A percentile compares a stretch with the other conserved stretches of the same genome.
phyloP scores from a whole-genome alignment of 2,113 vertebrate genomes.

The Poeciliopsis turrubarensis region DNA sequence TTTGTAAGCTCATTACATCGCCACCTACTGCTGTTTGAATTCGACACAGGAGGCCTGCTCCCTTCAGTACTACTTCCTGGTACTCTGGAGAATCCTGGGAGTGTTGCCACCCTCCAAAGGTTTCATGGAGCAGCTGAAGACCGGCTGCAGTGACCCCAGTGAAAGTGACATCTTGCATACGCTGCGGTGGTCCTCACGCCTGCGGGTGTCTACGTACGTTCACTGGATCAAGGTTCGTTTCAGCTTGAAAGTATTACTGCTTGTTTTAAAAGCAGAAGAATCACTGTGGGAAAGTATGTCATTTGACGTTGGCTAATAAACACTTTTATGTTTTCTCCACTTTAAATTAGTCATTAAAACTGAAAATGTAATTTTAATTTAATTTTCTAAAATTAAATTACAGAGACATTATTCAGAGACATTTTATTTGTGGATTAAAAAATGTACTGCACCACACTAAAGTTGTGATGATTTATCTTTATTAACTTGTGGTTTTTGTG shows the following conservation, averaged over 20 bases:
- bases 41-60: slow-evolving; percentile 92
- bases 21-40: background rate
- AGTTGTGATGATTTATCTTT: background rate
- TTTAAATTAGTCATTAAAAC: background rate
- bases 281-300: background rate
- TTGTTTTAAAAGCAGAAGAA: background rate
- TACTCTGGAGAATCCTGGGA: slow-evolving; percentile 94
- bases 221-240: slow-evolving; percentile 92
- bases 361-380: background rate
- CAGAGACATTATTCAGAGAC: too few species aligned
- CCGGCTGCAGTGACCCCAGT: slow-evolving; percentile 85
- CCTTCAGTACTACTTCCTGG: slow-evolving; percentile 95
- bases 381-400: too few species aligned
- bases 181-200: slow-evolving; percentile 93
- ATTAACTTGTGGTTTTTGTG: slow-evolving; percentile 2
- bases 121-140: slow-evolving; percentile 91
- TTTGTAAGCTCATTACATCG: background rate
- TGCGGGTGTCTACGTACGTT: slow-evolving; percentile 87
- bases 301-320: background rate
- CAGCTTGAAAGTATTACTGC: background rate
- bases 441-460: background rate
- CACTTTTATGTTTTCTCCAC: background rate
- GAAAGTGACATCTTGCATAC: slow-evolving; percentile 96
- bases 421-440: too few species aligned
- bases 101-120: slow-evolving; percentile 92